phyloP scores from a whole-genome alignment of 1,140 invertebrate genomes.

The Polyergus mexicanus region DNA sequence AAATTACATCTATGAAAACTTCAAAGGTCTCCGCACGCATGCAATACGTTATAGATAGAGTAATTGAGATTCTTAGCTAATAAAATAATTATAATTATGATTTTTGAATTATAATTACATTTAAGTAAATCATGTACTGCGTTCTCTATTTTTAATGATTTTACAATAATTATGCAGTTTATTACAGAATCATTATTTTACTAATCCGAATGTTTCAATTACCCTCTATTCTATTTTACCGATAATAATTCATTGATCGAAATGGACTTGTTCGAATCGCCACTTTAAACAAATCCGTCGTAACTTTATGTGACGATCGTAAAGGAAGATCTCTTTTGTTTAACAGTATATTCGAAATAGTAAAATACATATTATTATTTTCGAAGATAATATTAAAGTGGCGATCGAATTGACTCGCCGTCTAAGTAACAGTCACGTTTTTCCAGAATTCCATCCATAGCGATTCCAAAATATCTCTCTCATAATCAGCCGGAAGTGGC shows the following conservation, averaged over 20 bases:
- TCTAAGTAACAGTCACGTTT: conserved; percentile 75
- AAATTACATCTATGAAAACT: background rate
- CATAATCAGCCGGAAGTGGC: background rate
- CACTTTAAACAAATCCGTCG: conserved; percentile 12
- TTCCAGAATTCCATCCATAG: conserved; percentile 68
- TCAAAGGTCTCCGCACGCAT: background rate
- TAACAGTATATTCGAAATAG: background rate
- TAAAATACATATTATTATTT: background rate
- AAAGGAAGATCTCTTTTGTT: background rate
- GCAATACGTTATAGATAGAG: background rate
- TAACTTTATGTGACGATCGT: background rate
- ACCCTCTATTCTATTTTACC: background rate
- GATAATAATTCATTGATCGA: background rate
- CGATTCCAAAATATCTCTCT: conserved; percentile 39
- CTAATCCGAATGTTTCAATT: background rate
- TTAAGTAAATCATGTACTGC: background rate
- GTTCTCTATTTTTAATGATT: conserved; percentile 6
- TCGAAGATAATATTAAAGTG: conserved; percentile 18
- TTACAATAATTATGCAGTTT: background rate
- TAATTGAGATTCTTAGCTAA: background rate
- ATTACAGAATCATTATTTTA: background rate
- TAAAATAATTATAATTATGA: background rate
- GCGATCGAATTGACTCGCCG: conserved; percentile 57
- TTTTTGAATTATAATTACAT: background rate
- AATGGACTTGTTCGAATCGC: conserved; percentile 19